Percentiles rank a stretch among this genome's conserved stretches.
These are phyloP conservation scores for Rhineura floridana DNA, from an alignment of 2,113 vertebrate species.

Conservation along the genomic window DNA sequence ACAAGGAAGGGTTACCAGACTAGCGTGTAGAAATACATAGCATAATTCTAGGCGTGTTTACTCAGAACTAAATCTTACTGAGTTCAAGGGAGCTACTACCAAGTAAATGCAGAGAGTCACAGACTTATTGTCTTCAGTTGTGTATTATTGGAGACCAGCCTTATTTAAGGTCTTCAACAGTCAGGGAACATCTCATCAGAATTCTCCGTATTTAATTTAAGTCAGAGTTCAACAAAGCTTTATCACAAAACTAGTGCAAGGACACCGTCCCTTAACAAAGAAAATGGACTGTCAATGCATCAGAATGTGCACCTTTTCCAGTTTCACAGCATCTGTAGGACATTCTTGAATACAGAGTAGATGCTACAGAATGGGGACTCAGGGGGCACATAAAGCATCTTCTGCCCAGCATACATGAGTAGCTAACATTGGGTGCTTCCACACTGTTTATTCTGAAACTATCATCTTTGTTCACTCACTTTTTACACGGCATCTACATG, in stretches of 20 bases:
- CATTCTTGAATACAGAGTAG: background rate
- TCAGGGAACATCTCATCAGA: background rate
- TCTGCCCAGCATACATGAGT: background rate
- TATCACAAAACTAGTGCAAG: background rate
- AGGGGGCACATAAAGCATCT: background rate
- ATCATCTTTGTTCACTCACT: background rate
- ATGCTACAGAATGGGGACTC: background rate
- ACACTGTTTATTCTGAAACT: background rate
- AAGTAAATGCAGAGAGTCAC: background rate
- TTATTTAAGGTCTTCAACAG: background rate
- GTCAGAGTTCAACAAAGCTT: background rate
- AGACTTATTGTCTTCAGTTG: background rate
- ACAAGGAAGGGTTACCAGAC: background rate
- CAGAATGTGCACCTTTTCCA: background rate
- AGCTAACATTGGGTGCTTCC: background rate
- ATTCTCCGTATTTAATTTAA: background rate
- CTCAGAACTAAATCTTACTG: background rate
- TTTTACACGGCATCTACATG: background rate
- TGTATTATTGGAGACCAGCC: background rate
- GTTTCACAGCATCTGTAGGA: background rate
- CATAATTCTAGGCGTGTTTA: background rate
- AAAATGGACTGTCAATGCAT: background rate
- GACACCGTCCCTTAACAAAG: background rate
- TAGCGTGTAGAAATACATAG: background rate
- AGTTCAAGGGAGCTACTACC: background rate